A percentile compares a stretch with the other conserved stretches of the same genome.
These are phyloP conservation scores for Papilio machaon DNA, from an alignment of 1,140 invertebrate genomes.

Conservation along the genomic window DNA sequence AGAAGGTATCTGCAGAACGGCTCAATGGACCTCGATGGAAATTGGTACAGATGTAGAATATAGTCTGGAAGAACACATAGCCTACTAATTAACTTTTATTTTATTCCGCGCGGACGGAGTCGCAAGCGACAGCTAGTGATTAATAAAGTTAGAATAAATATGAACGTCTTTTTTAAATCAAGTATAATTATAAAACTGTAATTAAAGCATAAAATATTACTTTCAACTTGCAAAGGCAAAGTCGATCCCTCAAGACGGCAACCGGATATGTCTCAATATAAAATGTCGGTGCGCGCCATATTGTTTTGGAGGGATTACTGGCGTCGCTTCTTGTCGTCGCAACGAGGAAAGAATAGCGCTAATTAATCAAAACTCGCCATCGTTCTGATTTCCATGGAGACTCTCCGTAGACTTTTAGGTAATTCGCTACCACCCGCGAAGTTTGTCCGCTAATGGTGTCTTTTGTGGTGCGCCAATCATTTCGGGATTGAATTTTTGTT, in stretches of 20 bases:
- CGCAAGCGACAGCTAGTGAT: too few relatives aligned
- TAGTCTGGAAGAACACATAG: background rate
- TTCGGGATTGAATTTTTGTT: slow-evolving; percentile 74
- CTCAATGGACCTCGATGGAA: too few relatives aligned
- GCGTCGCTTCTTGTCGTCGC: slow-evolving; percentile 66
- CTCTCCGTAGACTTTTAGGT: slow-evolving; percentile 57
- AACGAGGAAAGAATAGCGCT: slow-evolving; percentile 75
- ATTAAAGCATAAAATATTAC: slow-evolving; percentile 9
- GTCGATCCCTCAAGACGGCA: slow-evolving; percentile 45
- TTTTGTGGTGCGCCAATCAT: slow-evolving; percentile 70
- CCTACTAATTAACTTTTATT: background rate
- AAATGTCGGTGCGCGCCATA: slow-evolving; percentile 62
- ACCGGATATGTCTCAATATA: slow-evolving; percentile 66
- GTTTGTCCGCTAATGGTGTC: slow-evolving; percentile 71
- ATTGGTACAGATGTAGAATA: too few relatives aligned
- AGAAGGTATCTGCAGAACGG: too few relatives aligned
- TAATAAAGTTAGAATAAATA: background rate
- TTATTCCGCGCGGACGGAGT: too few relatives aligned
- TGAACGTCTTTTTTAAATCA: background rate
- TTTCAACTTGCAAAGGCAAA: slow-evolving; percentile 18
- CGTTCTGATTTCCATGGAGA: slow-evolving; percentile 78
- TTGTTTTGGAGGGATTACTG: slow-evolving; percentile 74
- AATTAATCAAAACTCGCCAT: slow-evolving; percentile 80
- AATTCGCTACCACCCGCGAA: slow-evolving; percentile 61
- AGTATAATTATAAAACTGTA: background rate